A percentile compares a stretch with the other conserved stretches of the same genome.
Evolutionary conservation across 1,140 invertebrate genomes (phyloP).

Genomic region (Muscidifurax raptorellus): DNA sequence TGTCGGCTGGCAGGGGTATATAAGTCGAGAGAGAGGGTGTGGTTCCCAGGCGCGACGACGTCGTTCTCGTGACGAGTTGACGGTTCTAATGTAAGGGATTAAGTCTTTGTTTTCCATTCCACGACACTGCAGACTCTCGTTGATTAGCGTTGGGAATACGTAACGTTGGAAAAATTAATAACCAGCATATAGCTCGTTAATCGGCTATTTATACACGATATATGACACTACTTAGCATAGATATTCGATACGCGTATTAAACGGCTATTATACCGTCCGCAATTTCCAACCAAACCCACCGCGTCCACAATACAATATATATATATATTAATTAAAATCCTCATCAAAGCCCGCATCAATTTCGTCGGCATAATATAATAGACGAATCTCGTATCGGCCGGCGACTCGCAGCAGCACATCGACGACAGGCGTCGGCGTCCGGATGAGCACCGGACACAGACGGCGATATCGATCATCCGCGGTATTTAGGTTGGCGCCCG

Average conservation of each 20-base stretch:
- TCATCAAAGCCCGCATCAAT: background rate
- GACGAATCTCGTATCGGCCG: no score
- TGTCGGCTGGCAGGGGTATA: slow-evolving; percentile 21
- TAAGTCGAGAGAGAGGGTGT: slow-evolving; percentile 12
- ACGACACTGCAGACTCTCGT: no score
- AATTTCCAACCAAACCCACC: no score
- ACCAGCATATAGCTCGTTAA: no score
- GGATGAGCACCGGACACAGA: slow-evolving; percentile 38
- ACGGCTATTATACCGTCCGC: background rate
- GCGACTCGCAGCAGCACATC: background rate
- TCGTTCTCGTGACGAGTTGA: no score
- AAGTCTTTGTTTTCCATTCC: background rate
- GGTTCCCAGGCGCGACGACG: background rate
- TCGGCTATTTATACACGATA: no score
- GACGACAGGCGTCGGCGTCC: slow-evolving; percentile 5
- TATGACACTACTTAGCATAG: no score
- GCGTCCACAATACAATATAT: no score
- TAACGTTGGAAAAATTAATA: no score
- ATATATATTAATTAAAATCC: background rate
- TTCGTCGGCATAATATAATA: background rate
- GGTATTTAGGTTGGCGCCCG: slow-evolving; percentile 54
- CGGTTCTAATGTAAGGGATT: background rate
- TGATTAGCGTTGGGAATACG: no score
- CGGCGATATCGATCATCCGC: slow-evolving; percentile 54
- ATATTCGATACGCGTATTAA: background rate